phyloP scores from a whole-genome alignment of 2,888 invertebrate genomes.

The Eupithecia subumbrata region DNA sequence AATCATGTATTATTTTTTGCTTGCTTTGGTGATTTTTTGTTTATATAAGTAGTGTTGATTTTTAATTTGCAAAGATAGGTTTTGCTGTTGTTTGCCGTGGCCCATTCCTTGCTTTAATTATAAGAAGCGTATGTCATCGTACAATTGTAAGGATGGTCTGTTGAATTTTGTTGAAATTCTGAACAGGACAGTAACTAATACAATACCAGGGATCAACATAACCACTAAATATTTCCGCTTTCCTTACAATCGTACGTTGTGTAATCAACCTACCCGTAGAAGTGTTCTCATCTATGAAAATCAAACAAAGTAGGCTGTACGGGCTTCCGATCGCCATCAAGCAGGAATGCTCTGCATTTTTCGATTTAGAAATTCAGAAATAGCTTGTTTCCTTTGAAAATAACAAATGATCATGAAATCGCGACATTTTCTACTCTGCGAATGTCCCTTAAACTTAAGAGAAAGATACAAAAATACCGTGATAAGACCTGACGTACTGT shows the following conservation, averaged over 20 bases:
- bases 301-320: not conserved
- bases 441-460: no score
- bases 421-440: no score
- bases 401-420: no score
- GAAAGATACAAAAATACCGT: no score
- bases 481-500: no score
- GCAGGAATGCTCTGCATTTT: no score
- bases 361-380: no score
- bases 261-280: not conserved
- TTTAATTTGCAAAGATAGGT: not conserved
- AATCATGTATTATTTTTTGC: not conserved
- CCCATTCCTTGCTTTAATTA: not conserved
- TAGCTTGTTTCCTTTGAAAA: no score
- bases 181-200: not conserved
- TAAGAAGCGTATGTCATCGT: not conserved
- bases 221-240: not conserved
- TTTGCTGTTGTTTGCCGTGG: not conserved
- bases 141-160: not conserved
- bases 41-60: not conserved
- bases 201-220: not conserved
- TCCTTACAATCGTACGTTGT: not conserved
- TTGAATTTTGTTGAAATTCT: not conserved
- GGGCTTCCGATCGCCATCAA: no score
- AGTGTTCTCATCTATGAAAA: not conserved
- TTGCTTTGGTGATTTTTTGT: not conserved